A percentile compares a stretch with the other conserved stretches of the same genome.
Evolutionary conservation across 1,140 invertebrate species (phyloP).

Genomic region (Drosophila arizonae): DNA sequence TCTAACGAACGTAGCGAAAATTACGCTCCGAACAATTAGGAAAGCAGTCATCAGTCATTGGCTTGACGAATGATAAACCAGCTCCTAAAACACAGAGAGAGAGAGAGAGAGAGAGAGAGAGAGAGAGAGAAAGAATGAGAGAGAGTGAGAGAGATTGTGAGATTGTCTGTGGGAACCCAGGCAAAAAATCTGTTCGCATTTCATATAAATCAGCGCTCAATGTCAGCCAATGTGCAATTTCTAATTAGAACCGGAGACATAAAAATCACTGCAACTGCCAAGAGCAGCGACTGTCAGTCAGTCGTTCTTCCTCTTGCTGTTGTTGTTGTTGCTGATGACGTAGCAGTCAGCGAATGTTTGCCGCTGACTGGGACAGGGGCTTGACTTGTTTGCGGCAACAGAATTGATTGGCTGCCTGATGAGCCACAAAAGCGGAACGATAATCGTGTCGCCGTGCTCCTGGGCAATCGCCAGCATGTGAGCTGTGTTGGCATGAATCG

Average conservation of each 20-base stretch:
- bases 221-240: slow-evolving; percentile 68
- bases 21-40: slow-evolving; percentile 57
- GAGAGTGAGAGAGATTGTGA: not conserved
- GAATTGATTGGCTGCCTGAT: slow-evolving; percentile 75
- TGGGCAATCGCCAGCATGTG: slow-evolving; percentile 8
- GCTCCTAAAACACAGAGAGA: slow-evolving; percentile 1
- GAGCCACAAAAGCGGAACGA: slow-evolving; percentile 53
- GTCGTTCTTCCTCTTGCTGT: not conserved
- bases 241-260: slow-evolving; percentile 81
- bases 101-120: too few relatives aligned
- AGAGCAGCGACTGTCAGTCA: slow-evolving; percentile 10
- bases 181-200: slow-evolving; percentile 51
- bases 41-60: slow-evolving; percentile 57
- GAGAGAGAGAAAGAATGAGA: not conserved
- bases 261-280: slow-evolving; percentile 60
- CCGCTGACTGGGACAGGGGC: slow-evolving; percentile 29
- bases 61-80: slow-evolving; percentile 35
- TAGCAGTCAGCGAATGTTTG: slow-evolving; percentile 12
- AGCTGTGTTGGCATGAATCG: slow-evolving; percentile 25
- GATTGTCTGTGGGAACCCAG: slow-evolving; percentile 56
- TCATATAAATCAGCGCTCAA: slow-evolving; percentile 76
- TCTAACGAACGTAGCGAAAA: slow-evolving; percentile 24
- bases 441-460: slow-evolving; percentile 44
- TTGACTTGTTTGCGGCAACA: slow-evolving; percentile 61
- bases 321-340: not conserved